Evolutionary conservation across 2,888 invertebrate genomes (phyloP), one percentile per base, ranked within the genome.

Genomic region (Drepana falcataria): DNA sequence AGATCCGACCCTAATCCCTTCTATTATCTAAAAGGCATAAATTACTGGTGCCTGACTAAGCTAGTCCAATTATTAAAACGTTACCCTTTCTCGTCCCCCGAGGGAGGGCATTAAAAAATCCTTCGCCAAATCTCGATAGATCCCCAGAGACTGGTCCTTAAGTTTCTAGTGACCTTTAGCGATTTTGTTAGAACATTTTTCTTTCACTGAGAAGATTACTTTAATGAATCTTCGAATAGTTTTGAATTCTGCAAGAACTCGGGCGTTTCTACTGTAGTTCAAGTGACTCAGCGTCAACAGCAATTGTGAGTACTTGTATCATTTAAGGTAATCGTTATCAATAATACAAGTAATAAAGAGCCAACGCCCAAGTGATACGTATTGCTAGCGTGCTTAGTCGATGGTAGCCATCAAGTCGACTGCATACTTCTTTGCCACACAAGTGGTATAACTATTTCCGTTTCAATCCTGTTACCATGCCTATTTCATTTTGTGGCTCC

Each of bases 11-110:
- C 52, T 61, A 63, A 65, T 61, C 64, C 59, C 54, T 59, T 59
- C 51, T 58, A 62, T 63, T 54, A 55, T 59, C 49, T 59, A 53
- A 51, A 54, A 55, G 56, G 47, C 48, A 59, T 66, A 56, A 57
- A 57, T 56, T 61, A 56, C 54, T 54, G 55, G 48, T 54, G 47
- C 35, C 34, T 47, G 3, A 51, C 44, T 5, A 49, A 49, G 21
- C 37, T 37, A 33, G 21, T 49, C 37, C 40, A 37, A 44, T 44
- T 44, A 44, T 44, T 44, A 9, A 44, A 44, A 44, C 33, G 21
- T 33, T 40, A 37, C 5, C 37, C 49, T 49, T 49, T 49, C 37
- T 21, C 5, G 37, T 49, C 6, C 49, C 21, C 37, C 35, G 5
- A 49, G 49, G 21, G 37, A 49, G 35, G 49, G 9, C 21, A 49